Evolutionary conservation across 2,888 invertebrate species (phyloP).

Genomic region (Metellina segmentata): DNA sequence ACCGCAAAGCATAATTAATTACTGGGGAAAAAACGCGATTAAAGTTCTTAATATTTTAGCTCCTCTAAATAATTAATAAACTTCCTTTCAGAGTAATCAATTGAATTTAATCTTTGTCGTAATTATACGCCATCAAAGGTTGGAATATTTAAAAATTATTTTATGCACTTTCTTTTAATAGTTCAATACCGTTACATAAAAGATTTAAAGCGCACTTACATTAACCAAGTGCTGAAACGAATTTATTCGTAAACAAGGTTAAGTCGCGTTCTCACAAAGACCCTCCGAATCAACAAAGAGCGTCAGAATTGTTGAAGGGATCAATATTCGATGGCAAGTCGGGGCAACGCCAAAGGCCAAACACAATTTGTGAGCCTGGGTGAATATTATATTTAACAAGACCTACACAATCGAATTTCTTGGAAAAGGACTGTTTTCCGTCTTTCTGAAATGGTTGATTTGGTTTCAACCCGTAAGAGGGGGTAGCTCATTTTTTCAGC

Average conservation of each 20-base stretch:
- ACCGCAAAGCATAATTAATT: background rate
- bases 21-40: background rate
- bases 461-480: background rate
- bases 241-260: background rate
- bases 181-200: too few relatives aligned
- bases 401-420: constrained; percentile 14
- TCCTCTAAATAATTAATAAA: background rate
- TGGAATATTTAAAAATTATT: background rate
- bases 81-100: background rate
- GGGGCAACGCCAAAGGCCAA: background rate
- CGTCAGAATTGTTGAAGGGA: background rate
- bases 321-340: background rate
- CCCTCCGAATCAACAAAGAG: constrained; percentile 1
- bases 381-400: constrained; percentile 50
- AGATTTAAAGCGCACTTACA: too few relatives aligned
- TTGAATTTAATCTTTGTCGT: background rate
- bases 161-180: too few relatives aligned
- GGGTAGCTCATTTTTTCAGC: background rate
- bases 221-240: background rate
- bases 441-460: background rate
- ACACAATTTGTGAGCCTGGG: background rate
- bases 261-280: background rate
- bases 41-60: background rate
- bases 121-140: background rate
- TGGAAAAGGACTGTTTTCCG: background rate